phyloP scores from a whole-genome alignment of 2,888 invertebrate species.

The Caenorhabditis afra region DNA sequence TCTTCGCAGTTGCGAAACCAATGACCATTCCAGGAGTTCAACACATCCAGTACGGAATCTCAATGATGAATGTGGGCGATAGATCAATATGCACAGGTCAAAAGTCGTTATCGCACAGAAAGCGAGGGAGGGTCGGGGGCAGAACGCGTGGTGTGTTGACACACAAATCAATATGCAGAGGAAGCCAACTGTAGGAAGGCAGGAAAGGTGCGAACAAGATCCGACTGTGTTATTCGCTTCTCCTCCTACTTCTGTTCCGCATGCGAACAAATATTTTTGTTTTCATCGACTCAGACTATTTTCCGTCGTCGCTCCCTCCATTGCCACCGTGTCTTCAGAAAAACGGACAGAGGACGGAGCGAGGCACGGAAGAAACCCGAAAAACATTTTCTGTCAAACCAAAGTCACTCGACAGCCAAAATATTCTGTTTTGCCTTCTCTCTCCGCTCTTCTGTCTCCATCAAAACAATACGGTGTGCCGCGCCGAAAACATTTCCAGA shows the following conservation, averaged over 20 bases:
- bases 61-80: background rate
- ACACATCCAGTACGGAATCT: background rate
- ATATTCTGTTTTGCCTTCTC: background rate
- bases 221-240: conserved; percentile 40
- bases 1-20: background rate
- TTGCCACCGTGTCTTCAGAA: conserved; percentile 36
- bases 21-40: conserved; percentile 13
- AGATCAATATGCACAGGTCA: conserved; percentile 11
- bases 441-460: background rate
- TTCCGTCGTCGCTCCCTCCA: conserved; percentile 27
- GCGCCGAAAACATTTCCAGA: conserved; percentile 15
- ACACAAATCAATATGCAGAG: conserved; percentile 4
- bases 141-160: conserved; percentile 27
- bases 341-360: conserved; percentile 13
- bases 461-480: conserved; percentile 20
- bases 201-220: conserved; percentile 45
- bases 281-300: conserved; percentile 54
- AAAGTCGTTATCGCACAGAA: background rate
- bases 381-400: conserved; percentile 38
- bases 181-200: too few relatives aligned
- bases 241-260: conserved; percentile 36
- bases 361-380: conserved; percentile 30
- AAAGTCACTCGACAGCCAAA: conserved; percentile 9
- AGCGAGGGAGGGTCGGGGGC: background rate
- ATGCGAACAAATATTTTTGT: conserved; percentile 58